Evolutionary conservation across 2,888 invertebrate species (phyloP), one percentile per base, ranked within the genome.

Genomic region (Sycophila texana): DNA sequence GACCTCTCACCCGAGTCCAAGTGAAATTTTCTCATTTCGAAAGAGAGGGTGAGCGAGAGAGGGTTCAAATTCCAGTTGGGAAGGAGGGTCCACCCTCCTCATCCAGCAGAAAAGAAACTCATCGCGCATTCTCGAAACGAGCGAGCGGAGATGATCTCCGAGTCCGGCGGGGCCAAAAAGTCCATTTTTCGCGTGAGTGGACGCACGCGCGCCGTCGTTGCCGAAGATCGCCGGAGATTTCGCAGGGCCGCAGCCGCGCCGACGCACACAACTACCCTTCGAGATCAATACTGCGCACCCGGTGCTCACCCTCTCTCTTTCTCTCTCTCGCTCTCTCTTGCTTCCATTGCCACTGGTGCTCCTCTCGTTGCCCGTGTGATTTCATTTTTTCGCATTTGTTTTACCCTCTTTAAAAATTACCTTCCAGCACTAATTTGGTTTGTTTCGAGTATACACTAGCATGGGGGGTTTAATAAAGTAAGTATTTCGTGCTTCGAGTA

Each of bases 151-250:
- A n/a, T 53, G 53, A 53, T n/a, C 53, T n/a, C n/a, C 63, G 63
- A 18, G 39, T 18, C 60, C 26, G 22, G 60, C 16, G 60, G 60
- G 14, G 39, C 39, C 39, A 39, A 39, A 39, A 39, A 39, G 39
- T 39, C 39, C 39, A 39, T 39, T 39, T 39, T 39, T 39, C 39
- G 39, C 39, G 39, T 39, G 39, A 39, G 39, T 39, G 63, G 39
- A 71, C 22, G 22, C 58, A 39, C n/a, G 18, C 16, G n/a, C 53
- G 22, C 55, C 18, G 4, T 5, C 49, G 13, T 3, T 14, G 86
- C 39, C 88, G 89, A 88, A 88, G 88, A 88, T 88, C 85, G 86
- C 85, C 88, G 87, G 88, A 88, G 88, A 88, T 88, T 85, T 84
- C 87, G 87, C 87, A 58, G 63, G 67, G 84, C 82, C 81, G 84